A percentile compares a stretch with the other conserved stretches of the same genome.
These are phyloP conservation scores for Podarcis lilfordi DNA, from an alignment of 2,797 vertebrate species.

Conservation along the genomic window DNA sequence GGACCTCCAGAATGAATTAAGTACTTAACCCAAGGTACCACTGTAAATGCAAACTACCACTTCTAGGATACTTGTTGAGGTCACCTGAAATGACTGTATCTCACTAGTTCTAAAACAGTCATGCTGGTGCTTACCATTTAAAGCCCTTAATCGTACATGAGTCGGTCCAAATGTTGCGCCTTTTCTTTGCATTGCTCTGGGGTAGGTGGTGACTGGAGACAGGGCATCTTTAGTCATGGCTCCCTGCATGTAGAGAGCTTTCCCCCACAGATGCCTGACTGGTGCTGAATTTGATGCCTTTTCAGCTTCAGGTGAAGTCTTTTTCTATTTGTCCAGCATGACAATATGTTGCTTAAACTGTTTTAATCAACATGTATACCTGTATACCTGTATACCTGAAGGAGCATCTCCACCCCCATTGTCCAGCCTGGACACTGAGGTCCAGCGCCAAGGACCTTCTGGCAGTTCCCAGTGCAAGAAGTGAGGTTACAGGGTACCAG, in stretches of 20 bases:
- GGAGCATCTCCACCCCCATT: no score
- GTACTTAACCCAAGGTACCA: no score
- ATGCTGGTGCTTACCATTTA: neutral
- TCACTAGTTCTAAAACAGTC: neutral
- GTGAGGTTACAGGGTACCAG: no score
- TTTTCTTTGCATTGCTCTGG: neutral
- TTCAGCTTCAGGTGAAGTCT: neutral
- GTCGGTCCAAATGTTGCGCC: neutral
- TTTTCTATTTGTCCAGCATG: neutral
- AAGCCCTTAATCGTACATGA: neutral
- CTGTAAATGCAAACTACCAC: no score
- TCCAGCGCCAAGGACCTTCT: no score
- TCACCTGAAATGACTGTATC: neutral
- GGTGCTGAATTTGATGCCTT: no score
- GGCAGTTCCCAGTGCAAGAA: no score
- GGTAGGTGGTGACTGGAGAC: neutral
- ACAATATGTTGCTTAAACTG: neutral
- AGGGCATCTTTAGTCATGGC: neutral
- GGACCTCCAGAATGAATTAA: no score
- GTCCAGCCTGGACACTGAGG: no score
- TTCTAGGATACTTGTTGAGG: neutral
- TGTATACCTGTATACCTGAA: no score
- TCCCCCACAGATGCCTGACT: neutral
- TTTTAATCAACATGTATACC: neutral
- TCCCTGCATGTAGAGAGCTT: no score